Evolutionary conservation across 2,797 vertebrate species (phyloP).

Genomic region (Microctenopoma steveboyesi): DNA sequence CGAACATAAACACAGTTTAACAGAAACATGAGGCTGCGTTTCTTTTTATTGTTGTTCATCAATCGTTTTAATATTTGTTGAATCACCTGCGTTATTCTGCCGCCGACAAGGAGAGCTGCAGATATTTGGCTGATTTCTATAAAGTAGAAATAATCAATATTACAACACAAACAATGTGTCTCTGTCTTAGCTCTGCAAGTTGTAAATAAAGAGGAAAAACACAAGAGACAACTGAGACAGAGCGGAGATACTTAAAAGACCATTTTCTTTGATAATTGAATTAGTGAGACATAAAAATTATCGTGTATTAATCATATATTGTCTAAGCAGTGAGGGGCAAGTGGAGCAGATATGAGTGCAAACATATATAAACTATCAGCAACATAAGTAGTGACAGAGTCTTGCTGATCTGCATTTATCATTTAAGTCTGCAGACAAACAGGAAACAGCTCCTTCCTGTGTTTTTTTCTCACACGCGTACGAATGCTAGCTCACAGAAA

Average conservation of each 20-base stretch:
- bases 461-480: too few relatives aligned
- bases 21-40: neutral
- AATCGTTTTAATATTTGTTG: neutral
- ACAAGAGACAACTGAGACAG: too few relatives aligned
- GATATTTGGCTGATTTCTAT: slow-evolving; percentile 69
- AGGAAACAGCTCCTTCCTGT: neutral
- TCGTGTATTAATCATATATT: too few relatives aligned
- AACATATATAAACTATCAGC: neutral
- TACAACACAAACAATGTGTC: neutral
- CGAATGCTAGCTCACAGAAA: neutral
- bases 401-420: neutral
- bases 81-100: slow-evolving; percentile 70
- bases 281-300: too few relatives aligned
- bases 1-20: slow-evolving; percentile 6
- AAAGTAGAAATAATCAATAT: slow-evolving; percentile 33
- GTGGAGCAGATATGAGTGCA: too few relatives aligned
- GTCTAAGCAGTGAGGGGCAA: too few relatives aligned
- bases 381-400: too few relatives aligned
- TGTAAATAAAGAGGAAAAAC: too few relatives aligned
- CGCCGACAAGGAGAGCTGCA: slow-evolving; percentile 38
- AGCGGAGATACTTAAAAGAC: too few relatives aligned
- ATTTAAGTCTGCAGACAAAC: neutral
- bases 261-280: too few relatives aligned
- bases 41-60: neutral
- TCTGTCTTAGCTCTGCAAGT: too few relatives aligned